These are phyloP conservation scores for Athalia cordata DNA, from an alignment of 2,888 invertebrate genomes.

Conservation along the genomic window DNA sequence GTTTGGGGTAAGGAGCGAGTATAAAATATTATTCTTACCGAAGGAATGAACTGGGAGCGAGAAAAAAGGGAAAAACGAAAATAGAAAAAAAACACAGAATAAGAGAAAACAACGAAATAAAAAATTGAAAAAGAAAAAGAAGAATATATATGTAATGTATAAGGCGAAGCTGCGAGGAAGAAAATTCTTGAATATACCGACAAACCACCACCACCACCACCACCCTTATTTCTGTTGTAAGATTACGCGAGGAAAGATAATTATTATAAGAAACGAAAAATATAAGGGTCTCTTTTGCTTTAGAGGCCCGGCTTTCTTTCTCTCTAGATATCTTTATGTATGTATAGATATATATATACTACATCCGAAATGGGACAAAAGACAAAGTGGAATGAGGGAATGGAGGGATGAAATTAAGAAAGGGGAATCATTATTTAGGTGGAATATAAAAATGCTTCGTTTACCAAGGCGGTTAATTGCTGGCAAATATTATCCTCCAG, in stretches of 20 bases:
- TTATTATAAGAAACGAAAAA: conserved; percentile 17
- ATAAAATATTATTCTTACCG: background rate
- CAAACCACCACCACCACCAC: too few relatives aligned
- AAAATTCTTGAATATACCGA: background rate
- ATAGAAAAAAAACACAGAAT: background rate
- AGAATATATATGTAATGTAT: background rate
- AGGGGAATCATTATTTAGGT: too few relatives aligned
- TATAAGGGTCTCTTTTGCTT: background rate
- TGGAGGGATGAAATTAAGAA: too few relatives aligned
- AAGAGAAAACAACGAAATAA: background rate
- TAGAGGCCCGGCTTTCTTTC: background rate
- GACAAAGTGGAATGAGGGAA: background rate
- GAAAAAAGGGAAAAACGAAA: background rate
- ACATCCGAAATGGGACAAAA: background rate
- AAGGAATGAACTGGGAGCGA: background rate
- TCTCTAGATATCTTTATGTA: background rate
- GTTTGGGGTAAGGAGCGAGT: background rate
- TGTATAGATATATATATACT: background rate
- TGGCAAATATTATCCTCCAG: conserved; percentile 60
- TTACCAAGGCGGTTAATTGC: conserved; percentile 64
- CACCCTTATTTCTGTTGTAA: background rate
- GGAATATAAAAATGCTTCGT: conserved; percentile 40
- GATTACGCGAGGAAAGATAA: conserved; percentile 22
- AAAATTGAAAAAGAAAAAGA: background rate
- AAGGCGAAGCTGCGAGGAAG: background rate